These are phyloP conservation scores for Glaucomys volans DNA, from an alignment of 2,113 vertebrate genomes.

Conservation along the genomic window DNA sequence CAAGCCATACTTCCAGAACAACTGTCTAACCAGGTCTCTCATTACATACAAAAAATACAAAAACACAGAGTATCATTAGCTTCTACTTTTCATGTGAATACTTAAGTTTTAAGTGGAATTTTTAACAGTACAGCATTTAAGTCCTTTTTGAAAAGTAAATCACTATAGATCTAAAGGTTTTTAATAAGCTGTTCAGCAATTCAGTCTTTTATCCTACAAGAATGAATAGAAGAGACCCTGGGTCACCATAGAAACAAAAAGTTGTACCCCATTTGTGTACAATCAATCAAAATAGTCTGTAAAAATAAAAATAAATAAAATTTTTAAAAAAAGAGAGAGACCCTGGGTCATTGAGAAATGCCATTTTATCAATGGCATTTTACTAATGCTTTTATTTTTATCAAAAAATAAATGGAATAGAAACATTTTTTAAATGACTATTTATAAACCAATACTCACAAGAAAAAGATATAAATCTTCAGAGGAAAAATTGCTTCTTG, in stretches of 20 bases:
- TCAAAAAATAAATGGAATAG: conserved; percentile 56
- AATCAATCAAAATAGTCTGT: too few relatives aligned
- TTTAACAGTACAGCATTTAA: conserved; percentile 1
- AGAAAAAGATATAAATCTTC: conserved; percentile 7
- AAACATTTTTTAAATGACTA: conserved; percentile 47
- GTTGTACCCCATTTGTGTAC: too few relatives aligned
- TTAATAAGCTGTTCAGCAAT: neutral
- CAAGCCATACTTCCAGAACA: neutral
- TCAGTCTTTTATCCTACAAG: neutral
- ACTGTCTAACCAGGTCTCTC: neutral
- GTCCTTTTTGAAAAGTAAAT: conserved; percentile 33
- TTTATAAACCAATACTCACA: conserved; percentile 39
- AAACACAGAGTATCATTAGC: neutral
- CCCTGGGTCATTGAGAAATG: conserved; percentile 58
- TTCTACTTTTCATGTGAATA: neutral
- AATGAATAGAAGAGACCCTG: neutral
- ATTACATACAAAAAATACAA: neutral
- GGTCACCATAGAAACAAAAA: too few relatives aligned
- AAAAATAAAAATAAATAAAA: too few relatives aligned
- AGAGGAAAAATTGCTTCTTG: neutral
- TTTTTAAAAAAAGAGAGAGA: too few relatives aligned
- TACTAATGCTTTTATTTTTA: too few relatives aligned
- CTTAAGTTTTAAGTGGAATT: conserved; percentile 19
- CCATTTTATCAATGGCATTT: too few relatives aligned
- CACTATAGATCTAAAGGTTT: neutral